Evolutionary conservation across 37 sponge, comb jelly and placozoan genomes (phyloP), one percentile per base, ranked within the genome.

Genomic region (Cladorhizidae sp.): DNA sequence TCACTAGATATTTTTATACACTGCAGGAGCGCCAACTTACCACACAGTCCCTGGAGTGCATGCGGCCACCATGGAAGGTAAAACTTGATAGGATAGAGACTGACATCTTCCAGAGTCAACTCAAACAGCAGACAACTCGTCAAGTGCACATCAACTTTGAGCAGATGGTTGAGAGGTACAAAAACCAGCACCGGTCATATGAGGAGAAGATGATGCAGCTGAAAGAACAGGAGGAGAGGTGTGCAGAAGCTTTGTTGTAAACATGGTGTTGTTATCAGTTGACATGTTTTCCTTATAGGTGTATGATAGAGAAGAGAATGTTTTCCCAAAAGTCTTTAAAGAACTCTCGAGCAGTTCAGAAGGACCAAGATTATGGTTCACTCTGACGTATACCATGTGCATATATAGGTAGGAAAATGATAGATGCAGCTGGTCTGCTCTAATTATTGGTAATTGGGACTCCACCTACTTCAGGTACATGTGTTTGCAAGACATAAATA

Each of bases 81-180:
- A 90, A 78, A 45, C 83, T 92, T 50, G 93, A 90, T 56, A 79
- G 51, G 63, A 63, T 89, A 20, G 87, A 90, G 54, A 87, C 86
- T 21, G 79, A 50, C 17, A 76, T 88, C 25, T 93, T 84, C 64
- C 85, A 85, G 42, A 72, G 91, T 87, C 54, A 83, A 31, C 69
- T 96, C 73, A 82, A 87, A 63, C 92, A 91, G 33, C 91, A 91
- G 77, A 91, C 91, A 15, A 87, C 90, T 2, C 81, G 94, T 1
- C 97, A 96, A 63, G 82, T 87, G 9, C 87, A 96, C 70, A 81
- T 96, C 63, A 88, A 93, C 65, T 93, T 96, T 73, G 85, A 91
- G 38, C 85, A 74, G 18, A 87, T 96, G 62, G 78, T 93, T 17
- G 73, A 83, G 23, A 88, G 75, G 72, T 93, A 88, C 72, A 74